A percentile compares a stretch with the other conserved stretches of the same genome.
Evolutionary conservation across 2,113 vertebrate genomes (phyloP).

Genomic region (Cebidichthys violaceus): DNA sequence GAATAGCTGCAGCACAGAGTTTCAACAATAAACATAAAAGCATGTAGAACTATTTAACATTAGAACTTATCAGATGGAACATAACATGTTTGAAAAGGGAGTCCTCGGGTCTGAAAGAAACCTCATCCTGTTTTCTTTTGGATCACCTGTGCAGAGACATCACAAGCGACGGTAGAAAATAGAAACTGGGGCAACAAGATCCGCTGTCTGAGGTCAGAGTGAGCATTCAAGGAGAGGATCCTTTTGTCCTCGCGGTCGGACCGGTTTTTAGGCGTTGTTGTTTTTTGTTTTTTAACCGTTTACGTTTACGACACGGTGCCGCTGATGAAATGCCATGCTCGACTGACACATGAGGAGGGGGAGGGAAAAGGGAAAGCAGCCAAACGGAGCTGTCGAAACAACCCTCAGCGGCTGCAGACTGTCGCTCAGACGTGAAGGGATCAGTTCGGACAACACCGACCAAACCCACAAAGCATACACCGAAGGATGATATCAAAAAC

Average conservation of each 20-base stretch:
- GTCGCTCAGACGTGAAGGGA: constrained; percentile 33
- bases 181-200: neutral
- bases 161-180: neutral
- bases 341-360: constrained; percentile 7
- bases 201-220: neutral
- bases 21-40: no score
- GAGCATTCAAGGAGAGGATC: no score
- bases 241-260: neutral
- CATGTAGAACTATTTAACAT: no score
- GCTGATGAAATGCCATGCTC: constrained; percentile 20
- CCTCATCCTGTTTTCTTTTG: constrained; percentile 1
- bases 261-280: neutral
- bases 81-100: no score
- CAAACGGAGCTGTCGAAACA: constrained; percentile 52
- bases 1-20: no score
- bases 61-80: no score
- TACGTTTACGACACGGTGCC: neutral
- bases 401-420: constrained; percentile 10
- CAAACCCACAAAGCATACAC: constrained; percentile 14
- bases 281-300: constrained; percentile 26
- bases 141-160: neutral
- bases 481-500: constrained; percentile 6
- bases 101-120: neutral
- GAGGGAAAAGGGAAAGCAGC: constrained; percentile 16
- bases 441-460: constrained; percentile 1